Conservation (phyloP, 30 jellyfish, hydroid and myxozoan species). For the Phacellophora camtschatica region DNA sequence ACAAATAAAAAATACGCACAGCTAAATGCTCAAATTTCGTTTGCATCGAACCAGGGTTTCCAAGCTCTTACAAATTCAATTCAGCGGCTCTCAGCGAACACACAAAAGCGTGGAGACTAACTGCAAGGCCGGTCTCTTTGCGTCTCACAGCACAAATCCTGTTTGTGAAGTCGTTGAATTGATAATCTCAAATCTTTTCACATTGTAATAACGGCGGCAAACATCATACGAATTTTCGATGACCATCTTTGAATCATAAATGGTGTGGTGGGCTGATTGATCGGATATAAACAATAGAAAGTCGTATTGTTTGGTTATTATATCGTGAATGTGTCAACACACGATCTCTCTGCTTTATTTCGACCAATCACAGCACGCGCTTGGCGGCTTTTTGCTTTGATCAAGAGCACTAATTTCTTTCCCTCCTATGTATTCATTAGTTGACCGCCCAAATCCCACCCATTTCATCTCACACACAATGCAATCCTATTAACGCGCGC, state of each 20-base stretch:
- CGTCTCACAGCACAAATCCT: conserved; percentile 72
- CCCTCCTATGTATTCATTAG: conserved; percentile 98
- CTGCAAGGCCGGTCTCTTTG: conserved; percentile 73
- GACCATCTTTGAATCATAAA: conserved; percentile 79
- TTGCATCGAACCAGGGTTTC: conserved; percentile 63
- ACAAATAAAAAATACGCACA: conserved; percentile 54
- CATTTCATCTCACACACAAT: conserved; percentile 85
- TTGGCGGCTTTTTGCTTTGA: conserved; percentile 96
- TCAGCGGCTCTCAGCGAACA: conserved; percentile 63
- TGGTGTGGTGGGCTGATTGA: conserved; percentile 84
- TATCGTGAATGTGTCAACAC: conserved; percentile 91
- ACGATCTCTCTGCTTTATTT: conserved; percentile 68
- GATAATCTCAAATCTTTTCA: conserved; percentile 84
- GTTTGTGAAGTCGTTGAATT: conserved; percentile 71
- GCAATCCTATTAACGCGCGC: conserved; percentile 99
- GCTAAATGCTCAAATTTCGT: conserved; percentile 57
- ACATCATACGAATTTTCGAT: conserved; percentile 77
- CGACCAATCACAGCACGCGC: conserved; percentile 73
- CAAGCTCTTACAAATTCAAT: conserved; percentile 64
- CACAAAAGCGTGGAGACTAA: conserved; percentile 76
- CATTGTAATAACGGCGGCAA: conserved; percentile 85
- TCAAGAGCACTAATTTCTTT: conserved; percentile 95
- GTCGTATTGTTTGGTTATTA: conserved; percentile 86
- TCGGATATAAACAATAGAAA: conserved; percentile 86
- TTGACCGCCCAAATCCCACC: conserved; percentile 99